Conservation (phyloP, 2,888 invertebrate genomes). For the Rhodophaea formosa region DNA sequence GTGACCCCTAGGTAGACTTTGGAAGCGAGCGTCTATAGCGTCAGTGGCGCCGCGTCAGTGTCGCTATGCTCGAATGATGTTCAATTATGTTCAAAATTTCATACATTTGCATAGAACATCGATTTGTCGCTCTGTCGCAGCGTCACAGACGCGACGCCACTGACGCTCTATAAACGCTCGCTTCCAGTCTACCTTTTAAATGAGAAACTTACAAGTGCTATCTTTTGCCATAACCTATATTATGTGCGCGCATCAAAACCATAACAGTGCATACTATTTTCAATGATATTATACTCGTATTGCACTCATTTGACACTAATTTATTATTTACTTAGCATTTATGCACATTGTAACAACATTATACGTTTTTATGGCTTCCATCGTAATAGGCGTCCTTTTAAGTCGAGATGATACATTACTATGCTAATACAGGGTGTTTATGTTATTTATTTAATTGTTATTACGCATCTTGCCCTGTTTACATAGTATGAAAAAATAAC, state of each 20-base stretch:
- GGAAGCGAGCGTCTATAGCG: no score
- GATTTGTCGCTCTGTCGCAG: no score
- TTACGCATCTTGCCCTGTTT: slow-evolving; percentile 12
- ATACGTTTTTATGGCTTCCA: not conserved
- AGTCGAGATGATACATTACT: slow-evolving; percentile 11
- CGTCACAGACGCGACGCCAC: no score
- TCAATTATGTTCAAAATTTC: no score
- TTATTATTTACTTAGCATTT: not conserved
- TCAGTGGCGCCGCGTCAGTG: no score
- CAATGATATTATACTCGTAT: not conserved
- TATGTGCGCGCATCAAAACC: not conserved
- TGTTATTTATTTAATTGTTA: slow-evolving; percentile 7
- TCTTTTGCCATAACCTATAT: no score
- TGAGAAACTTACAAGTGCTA: no score
- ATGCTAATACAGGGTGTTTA: slow-evolving; percentile 14
- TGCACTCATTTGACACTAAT: not conserved
- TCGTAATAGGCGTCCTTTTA: not conserved
- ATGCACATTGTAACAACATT: not conserved
- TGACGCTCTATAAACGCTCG: no score
- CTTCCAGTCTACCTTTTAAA: no score
- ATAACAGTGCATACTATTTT: not conserved
- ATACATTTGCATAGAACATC: no score
- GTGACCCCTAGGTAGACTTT: no score
- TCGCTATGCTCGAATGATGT: no score
- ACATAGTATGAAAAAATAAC: slow-evolving; percentile 9